Evolutionary conservation across 2,113 vertebrate species (phyloP).

Genomic region (Ardeotis arabs): DNA sequence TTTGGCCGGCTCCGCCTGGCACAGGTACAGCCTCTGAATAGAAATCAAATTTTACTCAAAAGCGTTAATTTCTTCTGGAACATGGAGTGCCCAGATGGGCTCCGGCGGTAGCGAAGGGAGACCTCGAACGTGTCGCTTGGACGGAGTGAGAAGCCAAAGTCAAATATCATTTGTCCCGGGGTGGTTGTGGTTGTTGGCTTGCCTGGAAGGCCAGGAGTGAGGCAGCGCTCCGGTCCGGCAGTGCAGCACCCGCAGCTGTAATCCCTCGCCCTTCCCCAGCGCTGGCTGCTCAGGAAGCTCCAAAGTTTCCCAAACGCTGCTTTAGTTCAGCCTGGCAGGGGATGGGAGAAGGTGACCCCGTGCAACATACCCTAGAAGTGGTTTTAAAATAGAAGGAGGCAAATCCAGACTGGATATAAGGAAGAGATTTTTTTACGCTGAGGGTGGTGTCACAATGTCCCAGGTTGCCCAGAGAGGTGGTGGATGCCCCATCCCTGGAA

Average conservation of each 20-base stretch:
- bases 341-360: fast-evolving
- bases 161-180: background rate
- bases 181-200: background rate
- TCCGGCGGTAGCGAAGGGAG: background rate
- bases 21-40: background rate
- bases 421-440: too few species aligned
- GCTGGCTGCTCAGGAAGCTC: background rate
- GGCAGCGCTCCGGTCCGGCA: fast-evolving
- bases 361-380: background rate
- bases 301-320: background rate
- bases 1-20: background rate
- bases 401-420: too few species aligned
- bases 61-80: constrained; percentile 5
- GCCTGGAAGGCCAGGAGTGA: background rate
- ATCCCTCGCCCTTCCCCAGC: background rate
- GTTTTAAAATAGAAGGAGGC: too few species aligned
- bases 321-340: background rate
- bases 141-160: background rate
- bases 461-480: too few species aligned
- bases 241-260: background rate
- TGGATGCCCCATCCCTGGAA: too few species aligned
- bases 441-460: too few species aligned
- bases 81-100: background rate
- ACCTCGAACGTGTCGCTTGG: background rate
- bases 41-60: constrained; percentile 31